Evolutionary conservation across 1,140 invertebrate genomes (phyloP).

Genomic region (Heliothis subflexa): DNA sequence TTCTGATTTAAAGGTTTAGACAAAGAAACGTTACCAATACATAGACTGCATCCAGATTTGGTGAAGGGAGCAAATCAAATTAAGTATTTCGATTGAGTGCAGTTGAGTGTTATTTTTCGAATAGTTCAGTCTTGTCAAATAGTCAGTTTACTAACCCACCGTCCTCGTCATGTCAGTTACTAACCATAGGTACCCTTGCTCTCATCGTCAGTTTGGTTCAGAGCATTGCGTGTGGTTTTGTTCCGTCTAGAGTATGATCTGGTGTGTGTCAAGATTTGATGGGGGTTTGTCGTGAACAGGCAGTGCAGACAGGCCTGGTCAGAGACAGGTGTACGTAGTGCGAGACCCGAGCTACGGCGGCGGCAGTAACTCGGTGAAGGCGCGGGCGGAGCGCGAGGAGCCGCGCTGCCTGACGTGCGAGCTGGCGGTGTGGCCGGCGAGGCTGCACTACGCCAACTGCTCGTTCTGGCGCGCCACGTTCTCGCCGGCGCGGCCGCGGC

Average conservation of each 20-base stretch:
- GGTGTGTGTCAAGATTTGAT: conserved; percentile 12
- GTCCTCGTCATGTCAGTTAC: conserved; percentile 45
- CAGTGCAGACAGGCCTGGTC: conserved; percentile 93
- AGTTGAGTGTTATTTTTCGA: conserved; percentile 66
- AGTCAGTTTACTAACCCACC: conserved; percentile 52
- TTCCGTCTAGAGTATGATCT: background rate
- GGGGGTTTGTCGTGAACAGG: conserved; percentile 68
- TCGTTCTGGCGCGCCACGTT: conserved; percentile 92
- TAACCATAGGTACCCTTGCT: background rate
- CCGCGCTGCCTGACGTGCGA: conserved; percentile 94
- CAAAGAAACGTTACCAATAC: conserved; percentile 69
- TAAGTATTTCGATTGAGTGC: conserved; percentile 81
- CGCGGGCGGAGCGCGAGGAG: conserved; percentile 90
- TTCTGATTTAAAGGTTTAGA: conserved; percentile 78
- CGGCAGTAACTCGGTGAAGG: conserved; percentile 86
- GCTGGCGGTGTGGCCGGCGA: conserved; percentile 90
- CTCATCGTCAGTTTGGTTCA: conserved; percentile 4
- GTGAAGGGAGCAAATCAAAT: conserved; percentile 78
- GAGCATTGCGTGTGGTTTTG: conserved; percentile 22
- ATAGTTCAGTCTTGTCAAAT: background rate
- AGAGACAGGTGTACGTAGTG: conserved; percentile 94
- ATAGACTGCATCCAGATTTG: conserved; percentile 74
- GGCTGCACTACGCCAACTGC: conserved; percentile 92
- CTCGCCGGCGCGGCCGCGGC: conserved; percentile 84
- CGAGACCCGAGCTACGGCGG: conserved; percentile 87